These are phyloP conservation scores for Aphelocoma californica DNA, from an alignment of 2,797 vertebrate species.

Conservation along the genomic window DNA sequence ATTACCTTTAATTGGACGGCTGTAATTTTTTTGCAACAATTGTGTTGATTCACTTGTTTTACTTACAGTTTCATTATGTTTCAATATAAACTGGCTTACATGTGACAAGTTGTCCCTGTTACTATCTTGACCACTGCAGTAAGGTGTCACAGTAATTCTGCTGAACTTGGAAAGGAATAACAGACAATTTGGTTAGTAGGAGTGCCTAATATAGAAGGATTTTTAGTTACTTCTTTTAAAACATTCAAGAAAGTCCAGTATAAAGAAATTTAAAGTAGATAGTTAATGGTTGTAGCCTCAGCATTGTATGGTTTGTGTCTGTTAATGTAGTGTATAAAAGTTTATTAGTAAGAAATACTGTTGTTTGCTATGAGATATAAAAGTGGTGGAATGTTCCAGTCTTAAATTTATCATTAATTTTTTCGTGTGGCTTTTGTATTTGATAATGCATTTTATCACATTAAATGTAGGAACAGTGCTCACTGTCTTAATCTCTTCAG, in stretches of 20 bases:
- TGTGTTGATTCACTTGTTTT: not conserved
- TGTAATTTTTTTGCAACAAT: not conserved
- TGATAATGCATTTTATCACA: not conserved
- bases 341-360: not conserved
- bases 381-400: not conserved
- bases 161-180: not conserved
- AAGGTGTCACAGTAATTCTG: not conserved
- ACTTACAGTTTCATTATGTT: not conserved
- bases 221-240: not conserved
- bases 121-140: not conserved
- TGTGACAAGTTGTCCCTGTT: not conserved
- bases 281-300: not conserved
- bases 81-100: not conserved
- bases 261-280: not conserved
- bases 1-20: conserved; percentile 11
- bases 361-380: not conserved
- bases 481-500: not conserved
- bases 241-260: not conserved
- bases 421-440: not conserved
- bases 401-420: not conserved
- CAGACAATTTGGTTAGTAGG: not conserved
- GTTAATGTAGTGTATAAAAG: not conserved
- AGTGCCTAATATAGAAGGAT: not conserved
- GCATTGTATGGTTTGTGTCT: not conserved
- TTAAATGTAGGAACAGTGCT: not conserved